Conservation (phyloP, 1,140 invertebrate species). For the Musca vetustissima region DNA sequence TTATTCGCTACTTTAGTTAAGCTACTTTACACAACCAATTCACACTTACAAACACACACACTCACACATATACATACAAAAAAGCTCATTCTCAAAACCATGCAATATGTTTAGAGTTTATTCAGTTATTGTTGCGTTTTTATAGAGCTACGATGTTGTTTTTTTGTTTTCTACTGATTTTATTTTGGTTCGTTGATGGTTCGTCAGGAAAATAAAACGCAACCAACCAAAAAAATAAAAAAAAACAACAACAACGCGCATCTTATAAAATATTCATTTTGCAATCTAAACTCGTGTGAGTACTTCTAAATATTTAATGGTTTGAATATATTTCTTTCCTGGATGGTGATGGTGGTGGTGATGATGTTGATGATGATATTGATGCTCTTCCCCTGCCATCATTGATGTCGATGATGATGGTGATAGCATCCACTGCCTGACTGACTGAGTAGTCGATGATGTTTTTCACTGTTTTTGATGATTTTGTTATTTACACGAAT, state of each 20-base stretch:
- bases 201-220: background rate
- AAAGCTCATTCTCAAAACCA: too few relatives aligned
- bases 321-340: background rate
- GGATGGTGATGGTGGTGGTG: background rate
- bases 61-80: too few relatives aligned
- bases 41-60: background rate
- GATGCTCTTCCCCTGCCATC: too few relatives aligned
- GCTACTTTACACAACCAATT: conserved; percentile 16
- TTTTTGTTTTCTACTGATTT: background rate
- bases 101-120: too few relatives aligned
- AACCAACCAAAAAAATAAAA: background rate
- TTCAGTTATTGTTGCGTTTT: conserved; percentile 2
- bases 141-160: too few relatives aligned
- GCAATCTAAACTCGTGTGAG: conserved; percentile 56
- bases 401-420: too few relatives aligned
- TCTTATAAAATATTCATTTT: conserved; percentile 54
- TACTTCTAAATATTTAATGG: conserved; percentile 50
- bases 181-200: background rate
- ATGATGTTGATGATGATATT: too few relatives aligned
- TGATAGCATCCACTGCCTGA: too few relatives aligned
- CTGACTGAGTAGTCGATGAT: too few relatives aligned
- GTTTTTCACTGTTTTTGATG: conserved; percentile 13
- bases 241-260: background rate
- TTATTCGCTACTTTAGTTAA: conserved; percentile 16
- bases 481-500: conserved; percentile 22